Evolutionary conservation across 2,113 vertebrate genomes (phyloP).

Genomic region (Egretta garzetta): DNA sequence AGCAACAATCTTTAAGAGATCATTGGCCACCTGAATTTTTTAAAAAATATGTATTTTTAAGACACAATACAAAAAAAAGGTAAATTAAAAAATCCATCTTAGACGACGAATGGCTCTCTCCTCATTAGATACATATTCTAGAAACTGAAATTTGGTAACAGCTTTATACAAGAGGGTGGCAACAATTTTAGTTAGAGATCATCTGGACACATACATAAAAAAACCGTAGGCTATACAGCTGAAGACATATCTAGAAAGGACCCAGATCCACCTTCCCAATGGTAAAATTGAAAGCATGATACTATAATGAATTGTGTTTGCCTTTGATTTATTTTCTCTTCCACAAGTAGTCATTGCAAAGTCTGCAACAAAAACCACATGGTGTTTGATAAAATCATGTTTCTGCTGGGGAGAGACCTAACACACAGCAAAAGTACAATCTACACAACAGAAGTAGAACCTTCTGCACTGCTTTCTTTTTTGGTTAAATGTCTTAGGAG

Average conservation of each 20-base stretch:
- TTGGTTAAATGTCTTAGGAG: neutral
- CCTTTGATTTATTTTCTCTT: neutral
- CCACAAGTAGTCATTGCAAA: neutral
- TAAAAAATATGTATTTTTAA: neutral
- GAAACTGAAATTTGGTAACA: neutral
- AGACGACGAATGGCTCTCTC: neutral
- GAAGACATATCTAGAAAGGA: neutral
- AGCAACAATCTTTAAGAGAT: neutral
- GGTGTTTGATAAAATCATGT: neutral
- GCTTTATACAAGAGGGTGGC: neutral
- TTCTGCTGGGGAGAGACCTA: neutral
- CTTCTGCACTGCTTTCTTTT: neutral
- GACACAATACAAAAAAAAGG: neutral
- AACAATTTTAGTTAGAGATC: neutral
- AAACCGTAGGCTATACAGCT: neutral
- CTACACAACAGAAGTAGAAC: neutral
- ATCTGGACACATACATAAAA: accelerated
- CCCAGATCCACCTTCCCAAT: neutral
- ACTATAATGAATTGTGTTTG: neutral
- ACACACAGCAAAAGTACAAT: neutral
- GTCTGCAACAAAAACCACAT: neutral
- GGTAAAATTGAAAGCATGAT: neutral
- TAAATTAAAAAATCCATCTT: neutral
- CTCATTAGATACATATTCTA: neutral
- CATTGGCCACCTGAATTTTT: neutral